phyloP scores from a whole-genome alignment of 2,888 invertebrate genomes.

The Conus canariensis region DNA sequence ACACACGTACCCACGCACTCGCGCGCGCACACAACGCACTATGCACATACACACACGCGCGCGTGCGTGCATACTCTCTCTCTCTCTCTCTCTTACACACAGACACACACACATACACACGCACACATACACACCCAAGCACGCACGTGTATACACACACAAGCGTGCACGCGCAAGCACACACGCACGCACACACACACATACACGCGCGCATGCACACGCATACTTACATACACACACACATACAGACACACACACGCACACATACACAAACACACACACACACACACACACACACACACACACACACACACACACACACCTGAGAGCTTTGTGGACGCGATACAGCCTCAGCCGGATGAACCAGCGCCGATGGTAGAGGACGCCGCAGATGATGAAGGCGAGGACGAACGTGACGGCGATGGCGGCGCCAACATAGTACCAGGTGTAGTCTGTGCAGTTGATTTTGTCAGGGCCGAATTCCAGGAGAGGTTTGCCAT shows the following conservation, averaged over 20 bases:
- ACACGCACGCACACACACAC: too few species aligned
- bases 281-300: too few species aligned
- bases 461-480: conserved; percentile 35
- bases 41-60: too few species aligned
- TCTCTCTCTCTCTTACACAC: background rate
- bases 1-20: too few species aligned
- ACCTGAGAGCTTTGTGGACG: background rate
- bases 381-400: conserved; percentile 7
- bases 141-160: too few species aligned
- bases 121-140: too few species aligned
- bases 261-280: too few species aligned
- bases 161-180: too few species aligned
- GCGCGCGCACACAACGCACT: too few species aligned
- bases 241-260: background rate
- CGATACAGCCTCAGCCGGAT: conserved; percentile 21
- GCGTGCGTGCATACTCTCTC: too few species aligned
- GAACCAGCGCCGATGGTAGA: conserved; percentile 38
- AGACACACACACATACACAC: background rate
- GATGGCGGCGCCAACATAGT: conserved; percentile 26
- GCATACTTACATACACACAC: background rate
- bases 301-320: background rate
- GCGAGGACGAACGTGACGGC: conserved; percentile 15
- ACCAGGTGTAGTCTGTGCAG: conserved; percentile 32
- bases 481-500: conserved; percentile 11
- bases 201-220: too few species aligned